Evolutionary conservation across 1,140 invertebrate species (phyloP).

Genomic region (Oppia nitens): DNA sequence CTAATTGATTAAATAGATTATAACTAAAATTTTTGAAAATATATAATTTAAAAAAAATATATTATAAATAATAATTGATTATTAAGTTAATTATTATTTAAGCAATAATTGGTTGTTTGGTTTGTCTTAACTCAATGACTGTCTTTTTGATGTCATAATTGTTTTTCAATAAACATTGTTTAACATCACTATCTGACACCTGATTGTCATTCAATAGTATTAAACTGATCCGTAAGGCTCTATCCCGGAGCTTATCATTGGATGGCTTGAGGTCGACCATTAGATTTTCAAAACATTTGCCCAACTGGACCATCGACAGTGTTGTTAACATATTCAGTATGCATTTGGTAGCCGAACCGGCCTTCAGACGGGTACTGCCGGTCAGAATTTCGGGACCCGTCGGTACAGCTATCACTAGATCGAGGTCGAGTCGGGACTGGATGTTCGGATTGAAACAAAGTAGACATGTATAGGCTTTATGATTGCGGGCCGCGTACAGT

Average conservation of each 20-base stretch:
- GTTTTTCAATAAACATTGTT: background rate
- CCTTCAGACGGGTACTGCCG: constrained; percentile 24
- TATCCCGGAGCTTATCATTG: constrained; percentile 4
- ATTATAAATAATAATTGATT: no score
- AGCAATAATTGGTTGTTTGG: no score
- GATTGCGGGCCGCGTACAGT: background rate
- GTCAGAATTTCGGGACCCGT: constrained; percentile 24
- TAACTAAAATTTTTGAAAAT: no score
- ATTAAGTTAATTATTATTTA: no score
- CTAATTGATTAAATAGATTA: no score
- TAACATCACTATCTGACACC: background rate
- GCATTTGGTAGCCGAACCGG: constrained; percentile 24
- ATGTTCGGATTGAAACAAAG: constrained; percentile 3
- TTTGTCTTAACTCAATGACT: background rate
- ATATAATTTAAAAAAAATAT: no score
- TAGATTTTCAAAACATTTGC: constrained; percentile 9
- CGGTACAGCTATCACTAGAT: constrained; percentile 14
- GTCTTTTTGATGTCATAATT: constrained; percentile 10
- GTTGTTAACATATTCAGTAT: constrained; percentile 25
- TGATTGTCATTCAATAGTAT: background rate
- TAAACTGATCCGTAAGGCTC: constrained; percentile 1
- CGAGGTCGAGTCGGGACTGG: background rate
- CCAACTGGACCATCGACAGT: constrained; percentile 21
- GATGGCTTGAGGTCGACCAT: constrained; percentile 9
- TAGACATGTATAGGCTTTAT: background rate